Conservation (phyloP, 2,113 vertebrate species). For the Meleagris gallopavo region DNA sequence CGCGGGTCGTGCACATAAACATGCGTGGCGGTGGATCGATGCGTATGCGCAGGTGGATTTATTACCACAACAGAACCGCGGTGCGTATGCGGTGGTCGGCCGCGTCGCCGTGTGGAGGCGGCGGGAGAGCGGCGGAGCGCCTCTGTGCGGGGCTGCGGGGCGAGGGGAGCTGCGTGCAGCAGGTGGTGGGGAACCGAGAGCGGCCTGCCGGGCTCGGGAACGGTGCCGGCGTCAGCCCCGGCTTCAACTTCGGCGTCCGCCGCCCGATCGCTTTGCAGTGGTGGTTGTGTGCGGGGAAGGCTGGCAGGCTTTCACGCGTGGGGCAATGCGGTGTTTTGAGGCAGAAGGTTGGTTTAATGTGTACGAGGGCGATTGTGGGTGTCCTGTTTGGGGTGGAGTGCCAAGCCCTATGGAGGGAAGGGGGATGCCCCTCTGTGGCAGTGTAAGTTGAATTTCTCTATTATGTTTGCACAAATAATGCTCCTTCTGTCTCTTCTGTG, state of each 20-base stretch:
- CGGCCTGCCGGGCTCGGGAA: neutral
- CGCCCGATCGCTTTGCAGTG: neutral
- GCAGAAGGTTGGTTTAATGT: neutral
- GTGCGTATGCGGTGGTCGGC: neutral
- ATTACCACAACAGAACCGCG: neutral
- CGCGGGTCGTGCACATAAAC: neutral
- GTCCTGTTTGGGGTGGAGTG: fast-evolving
- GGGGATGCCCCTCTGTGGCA: neutral
- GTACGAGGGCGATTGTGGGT: neutral
- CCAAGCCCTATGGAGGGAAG: neutral
- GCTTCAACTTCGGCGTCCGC: neutral
- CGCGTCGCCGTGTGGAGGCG: fast-evolving
- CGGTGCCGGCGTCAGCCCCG: neutral
- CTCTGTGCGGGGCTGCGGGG: too few relatives aligned
- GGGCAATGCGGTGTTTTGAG: neutral
- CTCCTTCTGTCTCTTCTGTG: neutral
- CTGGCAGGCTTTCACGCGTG: neutral
- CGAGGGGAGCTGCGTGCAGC: neutral
- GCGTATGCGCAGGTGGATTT: neutral
- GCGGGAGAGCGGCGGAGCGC: too few relatives aligned
- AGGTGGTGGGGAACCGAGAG: neutral
- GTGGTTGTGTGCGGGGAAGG: neutral
- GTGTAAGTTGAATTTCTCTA: neutral
- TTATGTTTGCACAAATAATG: neutral
- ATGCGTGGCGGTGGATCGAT: neutral